A percentile compares a stretch with the other conserved stretches of the same genome.
Conservation (phyloP, 1,140 invertebrate genomes). For the Bombus consobrinus region DNA sequence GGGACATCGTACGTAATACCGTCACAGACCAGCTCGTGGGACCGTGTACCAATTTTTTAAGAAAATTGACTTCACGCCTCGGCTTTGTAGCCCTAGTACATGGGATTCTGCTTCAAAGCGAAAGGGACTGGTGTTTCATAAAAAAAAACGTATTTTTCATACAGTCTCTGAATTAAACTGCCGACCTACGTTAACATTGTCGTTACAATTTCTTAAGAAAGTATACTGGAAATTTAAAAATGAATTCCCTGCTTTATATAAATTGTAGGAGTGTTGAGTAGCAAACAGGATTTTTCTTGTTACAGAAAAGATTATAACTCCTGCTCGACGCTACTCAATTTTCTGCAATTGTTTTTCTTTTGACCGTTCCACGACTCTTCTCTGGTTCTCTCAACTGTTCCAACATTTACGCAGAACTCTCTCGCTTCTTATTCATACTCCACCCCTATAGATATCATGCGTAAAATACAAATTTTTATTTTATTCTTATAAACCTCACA, state of each 20-base stretch:
- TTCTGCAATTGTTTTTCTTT: no score
- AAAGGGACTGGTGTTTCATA: not conserved
- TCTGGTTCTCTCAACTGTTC: no score
- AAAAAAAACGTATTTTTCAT: not conserved
- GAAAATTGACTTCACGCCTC: slow-evolving; percentile 1
- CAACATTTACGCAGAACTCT: no score
- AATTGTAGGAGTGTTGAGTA: no score
- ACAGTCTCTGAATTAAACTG: not conserved
- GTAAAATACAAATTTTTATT: no score
- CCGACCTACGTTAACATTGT: not conserved
- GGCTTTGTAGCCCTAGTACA: not conserved
- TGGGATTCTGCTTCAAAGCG: not conserved
- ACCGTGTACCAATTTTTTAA: slow-evolving; percentile 11
- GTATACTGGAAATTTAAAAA: not conserved
- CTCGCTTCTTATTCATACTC: no score
- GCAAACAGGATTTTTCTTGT: no score
- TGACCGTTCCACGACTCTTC: no score
- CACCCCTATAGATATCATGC: no score
- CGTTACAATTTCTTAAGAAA: not conserved
- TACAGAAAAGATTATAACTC: no score
- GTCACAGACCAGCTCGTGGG: not conserved
- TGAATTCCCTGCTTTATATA: not conserved
- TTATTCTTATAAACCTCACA: no score
- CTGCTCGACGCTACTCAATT: no score
- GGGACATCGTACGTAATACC: not conserved